Conservation (phyloP, 1,140 invertebrate genomes). For the Paralvinella palmiformis region DNA sequence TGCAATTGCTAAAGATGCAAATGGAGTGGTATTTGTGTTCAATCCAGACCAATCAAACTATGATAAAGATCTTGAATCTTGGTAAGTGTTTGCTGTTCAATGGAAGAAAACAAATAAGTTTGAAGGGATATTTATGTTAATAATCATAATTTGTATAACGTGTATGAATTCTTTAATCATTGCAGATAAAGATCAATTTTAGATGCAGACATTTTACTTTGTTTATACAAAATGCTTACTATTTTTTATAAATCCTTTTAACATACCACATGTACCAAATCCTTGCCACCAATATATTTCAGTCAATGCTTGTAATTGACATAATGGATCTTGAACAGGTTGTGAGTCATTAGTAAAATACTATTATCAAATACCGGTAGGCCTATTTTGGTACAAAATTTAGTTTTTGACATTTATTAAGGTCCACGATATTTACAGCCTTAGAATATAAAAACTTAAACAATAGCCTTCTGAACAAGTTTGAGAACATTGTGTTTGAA, state of each 20-base stretch:
- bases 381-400: too few species aligned
- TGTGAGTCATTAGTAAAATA: too few species aligned
- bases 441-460: too few species aligned
- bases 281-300: too few species aligned
- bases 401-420: too few species aligned
- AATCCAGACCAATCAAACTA: conserved; percentile 57
- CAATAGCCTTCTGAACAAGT: too few species aligned
- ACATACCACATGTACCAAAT: too few species aligned
- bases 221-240: background rate
- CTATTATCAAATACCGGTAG: too few species aligned
- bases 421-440: too few species aligned
- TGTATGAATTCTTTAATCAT: background rate
- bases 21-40: conserved; percentile 71
- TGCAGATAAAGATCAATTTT: background rate
- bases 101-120: conserved; percentile 1
- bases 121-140: background rate
- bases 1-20: conserved; percentile 62
- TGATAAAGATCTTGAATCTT: conserved; percentile 62
- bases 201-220: background rate
- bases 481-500: too few species aligned
- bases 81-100: conserved; percentile 45
- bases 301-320: too few species aligned
- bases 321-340: too few species aligned
- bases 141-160: background rate
- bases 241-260: background rate